phyloP scores from a whole-genome alignment of 1,140 invertebrate genomes.

The Formica exsecta region DNA sequence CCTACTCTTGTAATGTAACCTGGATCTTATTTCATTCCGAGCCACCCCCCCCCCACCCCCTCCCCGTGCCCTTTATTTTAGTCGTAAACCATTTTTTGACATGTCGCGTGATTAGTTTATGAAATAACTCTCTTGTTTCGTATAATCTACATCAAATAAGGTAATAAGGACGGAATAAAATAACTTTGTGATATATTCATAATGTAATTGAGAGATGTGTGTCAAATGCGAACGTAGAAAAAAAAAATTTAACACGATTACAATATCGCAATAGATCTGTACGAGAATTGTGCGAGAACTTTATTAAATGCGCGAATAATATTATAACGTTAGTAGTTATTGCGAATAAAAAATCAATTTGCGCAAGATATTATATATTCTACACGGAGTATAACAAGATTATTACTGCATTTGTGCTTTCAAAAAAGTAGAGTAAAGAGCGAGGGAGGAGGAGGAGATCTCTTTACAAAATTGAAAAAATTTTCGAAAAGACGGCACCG shows the following conservation, averaged over 20 bases:
- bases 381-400: constrained; percentile 32
- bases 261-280: constrained; percentile 8
- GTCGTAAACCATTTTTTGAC: constrained; percentile 27
- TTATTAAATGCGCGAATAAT: background rate
- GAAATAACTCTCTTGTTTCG: constrained; percentile 42
- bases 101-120: constrained; percentile 17
- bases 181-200: constrained; percentile 57
- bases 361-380: constrained; percentile 22
- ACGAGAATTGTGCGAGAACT: constrained; percentile 23
- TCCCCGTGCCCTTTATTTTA: constrained; percentile 2
- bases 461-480: constrained; percentile 57
- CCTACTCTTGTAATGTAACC: constrained; percentile 57
- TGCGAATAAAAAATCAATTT: constrained; percentile 1
- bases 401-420: constrained; percentile 39
- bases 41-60: background rate
- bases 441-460: constrained; percentile 10
- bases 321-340: constrained; percentile 15
- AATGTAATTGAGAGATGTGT: constrained; percentile 39
- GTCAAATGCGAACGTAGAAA: constrained; percentile 26
- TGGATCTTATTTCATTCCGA: constrained; percentile 48
- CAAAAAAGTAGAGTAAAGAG: constrained; percentile 18
- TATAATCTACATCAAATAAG: constrained; percentile 45
- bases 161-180: constrained; percentile 52
- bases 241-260: background rate
- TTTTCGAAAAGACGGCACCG: background rate